phyloP scores from a whole-genome alignment of 2,113 vertebrate genomes.

The Muscicapa adusta region DNA sequence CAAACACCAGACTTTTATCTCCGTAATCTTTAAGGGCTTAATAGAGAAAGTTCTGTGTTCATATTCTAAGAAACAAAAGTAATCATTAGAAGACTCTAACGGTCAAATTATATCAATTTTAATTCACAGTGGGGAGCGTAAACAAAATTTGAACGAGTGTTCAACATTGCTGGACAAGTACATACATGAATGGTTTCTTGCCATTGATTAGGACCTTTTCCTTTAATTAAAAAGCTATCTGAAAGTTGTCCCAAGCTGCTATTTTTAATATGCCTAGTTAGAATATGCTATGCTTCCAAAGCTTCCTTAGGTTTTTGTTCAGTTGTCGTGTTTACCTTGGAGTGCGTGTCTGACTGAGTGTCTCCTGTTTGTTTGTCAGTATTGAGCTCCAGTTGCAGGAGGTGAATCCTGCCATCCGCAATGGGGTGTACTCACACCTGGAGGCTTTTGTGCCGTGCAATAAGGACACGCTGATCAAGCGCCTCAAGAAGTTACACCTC shows the following conservation, averaged over 20 bases:
- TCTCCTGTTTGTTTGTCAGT: conserved; percentile 70
- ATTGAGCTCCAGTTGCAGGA: conserved; percentile 97
- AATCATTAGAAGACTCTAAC: not conserved
- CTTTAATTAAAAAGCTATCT: not conserved
- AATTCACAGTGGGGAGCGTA: not conserved
- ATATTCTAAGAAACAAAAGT: not conserved
- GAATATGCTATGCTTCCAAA: not conserved
- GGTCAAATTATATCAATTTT: not conserved
- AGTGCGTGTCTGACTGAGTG: not conserved
- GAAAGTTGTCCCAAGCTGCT: not conserved
- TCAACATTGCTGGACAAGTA: not conserved
- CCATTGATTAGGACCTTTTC: not conserved
- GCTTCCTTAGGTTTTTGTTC: not conserved
- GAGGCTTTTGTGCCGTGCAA: conserved; percentile 98
- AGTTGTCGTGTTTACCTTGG: not conserved
- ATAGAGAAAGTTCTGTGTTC: not conserved
- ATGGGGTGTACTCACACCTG: conserved; percentile 88
- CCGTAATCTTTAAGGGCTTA: not conserved
- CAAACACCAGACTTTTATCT: not conserved
- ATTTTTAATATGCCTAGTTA: not conserved
- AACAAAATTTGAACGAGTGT: not conserved
- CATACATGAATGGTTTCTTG: not conserved
- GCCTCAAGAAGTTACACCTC: conserved; percentile 96
- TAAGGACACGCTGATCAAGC: conserved; percentile 94
- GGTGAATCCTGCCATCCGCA: conserved; percentile 79